Evolutionary conservation across 1,140 invertebrate species (phyloP).

Genomic region (Zaprionus africanus): DNA sequence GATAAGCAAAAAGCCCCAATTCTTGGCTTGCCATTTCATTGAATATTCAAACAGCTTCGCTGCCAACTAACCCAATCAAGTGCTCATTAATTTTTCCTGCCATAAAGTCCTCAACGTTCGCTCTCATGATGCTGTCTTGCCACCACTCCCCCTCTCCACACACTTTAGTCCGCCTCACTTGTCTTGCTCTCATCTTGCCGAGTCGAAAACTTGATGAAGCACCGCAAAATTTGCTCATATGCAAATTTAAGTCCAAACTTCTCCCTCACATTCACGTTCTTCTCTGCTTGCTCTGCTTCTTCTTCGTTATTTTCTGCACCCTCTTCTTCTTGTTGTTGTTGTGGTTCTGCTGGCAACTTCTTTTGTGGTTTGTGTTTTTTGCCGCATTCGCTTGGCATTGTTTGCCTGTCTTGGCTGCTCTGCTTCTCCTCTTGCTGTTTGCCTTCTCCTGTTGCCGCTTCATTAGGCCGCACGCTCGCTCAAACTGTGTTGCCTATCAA

Average conservation of each 20-base stretch:
- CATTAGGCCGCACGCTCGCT: slow-evolving; percentile 55
- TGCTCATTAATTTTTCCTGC: slow-evolving; percentile 50
- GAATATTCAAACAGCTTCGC: slow-evolving; percentile 48
- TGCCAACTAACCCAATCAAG: slow-evolving; percentile 53
- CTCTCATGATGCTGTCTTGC: not conserved
- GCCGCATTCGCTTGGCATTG: slow-evolving; percentile 35
- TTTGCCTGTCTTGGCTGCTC: slow-evolving; percentile 46
- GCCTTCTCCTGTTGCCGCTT: slow-evolving; percentile 61
- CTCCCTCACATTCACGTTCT: not conserved
- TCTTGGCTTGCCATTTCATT: slow-evolving; percentile 34
- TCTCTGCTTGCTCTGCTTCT: too few relatives aligned
- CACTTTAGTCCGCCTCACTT: not conserved
- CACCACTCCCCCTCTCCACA: too few relatives aligned
- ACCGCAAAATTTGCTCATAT: slow-evolving; percentile 55
- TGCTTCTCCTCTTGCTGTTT: slow-evolving; percentile 5
- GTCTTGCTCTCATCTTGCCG: slow-evolving; percentile 1
- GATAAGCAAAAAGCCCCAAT: slow-evolving; percentile 29
- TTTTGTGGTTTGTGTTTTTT: slow-evolving; percentile 18
- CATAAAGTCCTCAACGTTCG: slow-evolving; percentile 31
- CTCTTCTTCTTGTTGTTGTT: not conserved
- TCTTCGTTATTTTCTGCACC: not conserved
- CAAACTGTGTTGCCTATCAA: slow-evolving; percentile 71
- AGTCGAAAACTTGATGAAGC: slow-evolving; percentile 47
- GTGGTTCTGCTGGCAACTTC: slow-evolving; percentile 15
- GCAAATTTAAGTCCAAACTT: slow-evolving; percentile 41